Percentiles rank a stretch among this genome's conserved stretches.
Evolutionary conservation across 2,888 invertebrate genomes (phyloP).

Genomic region (Cheilosia vernalis): DNA sequence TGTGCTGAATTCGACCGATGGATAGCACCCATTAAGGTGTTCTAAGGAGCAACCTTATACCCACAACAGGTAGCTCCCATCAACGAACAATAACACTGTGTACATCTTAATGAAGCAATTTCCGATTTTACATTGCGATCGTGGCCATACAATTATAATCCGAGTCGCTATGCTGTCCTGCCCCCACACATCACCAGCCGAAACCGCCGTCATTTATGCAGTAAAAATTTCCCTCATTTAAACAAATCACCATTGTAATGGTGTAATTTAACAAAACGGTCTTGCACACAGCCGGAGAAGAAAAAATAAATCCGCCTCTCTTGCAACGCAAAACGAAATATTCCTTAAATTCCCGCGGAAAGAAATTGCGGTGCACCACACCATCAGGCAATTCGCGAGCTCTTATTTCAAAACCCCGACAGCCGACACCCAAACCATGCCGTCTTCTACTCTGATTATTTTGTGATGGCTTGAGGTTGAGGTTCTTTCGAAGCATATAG

Average conservation of each 20-base stretch:
- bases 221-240: constrained; percentile 66
- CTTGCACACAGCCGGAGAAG: constrained; percentile 12
- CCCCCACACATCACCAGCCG: constrained; percentile 3
- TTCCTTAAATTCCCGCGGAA: constrained; percentile 56
- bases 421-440: background rate
- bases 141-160: constrained; percentile 69
- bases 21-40: constrained; percentile 24
- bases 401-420: constrained; percentile 52
- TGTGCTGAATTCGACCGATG: constrained; percentile 29
- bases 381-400: constrained; percentile 49
- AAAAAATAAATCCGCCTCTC: constrained; percentile 46
- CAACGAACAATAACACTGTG: constrained; percentile 56
- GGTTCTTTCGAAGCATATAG: constrained; percentile 20
- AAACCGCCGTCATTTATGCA: constrained; percentile 22
- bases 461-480: constrained; percentile 19
- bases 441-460: background rate
- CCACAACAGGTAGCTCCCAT: constrained; percentile 58
- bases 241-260: constrained; percentile 71
- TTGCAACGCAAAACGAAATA: constrained; percentile 26
- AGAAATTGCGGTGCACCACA: constrained; percentile 65
- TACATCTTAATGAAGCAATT: constrained; percentile 73
- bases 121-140: constrained; percentile 69
- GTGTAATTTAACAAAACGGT: constrained; percentile 62
- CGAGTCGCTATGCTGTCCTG: background rate
- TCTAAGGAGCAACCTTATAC: constrained; percentile 35